Base-by-base conservation (phyloP, 2,888 invertebrate species). In the Spodoptera picta region DNA sequence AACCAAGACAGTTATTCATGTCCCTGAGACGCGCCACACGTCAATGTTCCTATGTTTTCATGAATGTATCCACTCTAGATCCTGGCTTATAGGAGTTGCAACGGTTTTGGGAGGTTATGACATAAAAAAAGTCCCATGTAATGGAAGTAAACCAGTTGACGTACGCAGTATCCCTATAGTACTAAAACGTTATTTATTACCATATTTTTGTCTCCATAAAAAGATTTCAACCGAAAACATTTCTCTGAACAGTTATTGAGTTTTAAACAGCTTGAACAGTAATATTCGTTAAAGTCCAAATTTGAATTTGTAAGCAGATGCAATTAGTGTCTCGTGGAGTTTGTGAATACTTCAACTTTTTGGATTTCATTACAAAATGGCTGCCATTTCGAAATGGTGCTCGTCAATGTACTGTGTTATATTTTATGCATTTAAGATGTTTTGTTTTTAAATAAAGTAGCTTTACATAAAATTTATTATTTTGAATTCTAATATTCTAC, bases 311-410 rank as follows among this genome's bases (percentile, higher is more conserved):
- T 73, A 69, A 78, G 69, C 70, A 73, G 72, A 76, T 75, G 78
- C 78, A 79, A 83, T 83, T 82, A 83, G 78, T 80, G 74, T 77
- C 71, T 69, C 56, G 57, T 57, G 42, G 66, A 77, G 76, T 75
- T 77, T 65, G 11, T 23, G 50, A 51, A 58, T 46, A 48, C 56
- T 68, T 60, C 9, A 60, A 74, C 45, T 60, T 66, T 69, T 52
- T 45, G 53, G 69, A 66, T 65, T 65, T 57, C 60, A 59, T 54
- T 63, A 24, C 12, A 23, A 3, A 9, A 6, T 44, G 6, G 41
- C 31, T 7, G 12, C 10, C 11, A 36, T 36, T 36, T 36, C 49
- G 19, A 45, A 36, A 48, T 19, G 2, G 45, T 45, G 54, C 14
- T 54, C 19, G 36, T 59, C 60, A 57, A 56, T 72, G 43, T 11